These are phyloP conservation scores for Caenorhabditis inopinata DNA, from an alignment of 1,140 invertebrate genomes.

Conservation along the genomic window DNA sequence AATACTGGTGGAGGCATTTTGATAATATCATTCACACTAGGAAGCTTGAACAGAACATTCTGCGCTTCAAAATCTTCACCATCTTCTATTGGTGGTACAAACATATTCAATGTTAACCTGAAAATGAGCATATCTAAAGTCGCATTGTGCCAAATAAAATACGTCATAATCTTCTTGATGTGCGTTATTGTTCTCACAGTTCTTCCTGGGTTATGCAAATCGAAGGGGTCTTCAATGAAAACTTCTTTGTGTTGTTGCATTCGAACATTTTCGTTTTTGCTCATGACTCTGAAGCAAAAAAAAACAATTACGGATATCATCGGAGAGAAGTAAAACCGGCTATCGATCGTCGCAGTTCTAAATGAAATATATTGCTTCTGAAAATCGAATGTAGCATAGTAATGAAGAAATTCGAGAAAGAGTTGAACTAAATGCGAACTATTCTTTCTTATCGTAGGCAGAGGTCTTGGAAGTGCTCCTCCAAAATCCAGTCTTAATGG, in stretches of 20 bases:
- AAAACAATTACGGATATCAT: too few species aligned
- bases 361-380: not conserved
- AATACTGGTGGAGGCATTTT: not conserved
- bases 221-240: slow-evolving; percentile 14
- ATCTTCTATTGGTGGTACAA: not conserved
- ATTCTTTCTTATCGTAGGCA: not conserved
- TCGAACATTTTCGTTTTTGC: not conserved
- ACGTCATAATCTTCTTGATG: not conserved
- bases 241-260: not conserved
- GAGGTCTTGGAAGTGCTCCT: not conserved
- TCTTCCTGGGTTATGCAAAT: slow-evolving; percentile 2
- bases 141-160: too few species aligned
- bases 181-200: not conserved
- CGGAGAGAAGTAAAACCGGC: not conserved
- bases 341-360: not conserved
- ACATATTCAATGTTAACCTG: not conserved
- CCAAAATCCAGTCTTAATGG: not conserved
- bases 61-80: not conserved
- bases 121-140: not conserved
- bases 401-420: not conserved
- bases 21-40: not conserved
- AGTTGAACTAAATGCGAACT: not conserved
- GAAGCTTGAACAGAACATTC: not conserved
- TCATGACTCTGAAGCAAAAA: not conserved
- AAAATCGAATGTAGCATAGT: not conserved